Evolutionary conservation across 2,888 invertebrate genomes (phyloP).

Genomic region (Tetranychus truncatus): DNA sequence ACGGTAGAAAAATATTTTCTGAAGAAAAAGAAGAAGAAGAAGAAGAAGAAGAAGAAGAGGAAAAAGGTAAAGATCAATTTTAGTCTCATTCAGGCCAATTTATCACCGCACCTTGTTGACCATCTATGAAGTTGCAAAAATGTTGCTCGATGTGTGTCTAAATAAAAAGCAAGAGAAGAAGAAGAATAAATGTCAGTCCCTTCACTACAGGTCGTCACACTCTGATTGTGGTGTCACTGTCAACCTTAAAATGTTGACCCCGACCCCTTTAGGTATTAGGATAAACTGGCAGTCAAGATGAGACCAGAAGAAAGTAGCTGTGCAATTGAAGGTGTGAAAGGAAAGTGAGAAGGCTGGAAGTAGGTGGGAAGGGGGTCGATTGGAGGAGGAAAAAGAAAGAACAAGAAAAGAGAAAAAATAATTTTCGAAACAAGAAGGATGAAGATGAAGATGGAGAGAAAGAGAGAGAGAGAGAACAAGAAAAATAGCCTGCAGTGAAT

Average conservation of each 20-base stretch:
- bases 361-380: background rate
- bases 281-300: background rate
- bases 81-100: background rate
- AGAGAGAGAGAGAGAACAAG: constrained; percentile 5
- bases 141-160: background rate
- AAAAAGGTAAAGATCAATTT: background rate
- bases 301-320: background rate
- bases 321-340: background rate
- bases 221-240: background rate
- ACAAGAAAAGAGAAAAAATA: background rate
- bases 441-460: background rate
- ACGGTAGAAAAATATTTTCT: background rate
- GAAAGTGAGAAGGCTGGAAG: background rate
- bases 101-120: background rate
- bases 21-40: background rate
- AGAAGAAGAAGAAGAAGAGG: too few relatives aligned
- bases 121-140: background rate
- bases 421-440: background rate
- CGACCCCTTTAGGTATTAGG: background rate
- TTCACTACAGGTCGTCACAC: background rate
- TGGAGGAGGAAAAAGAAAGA: background rate
- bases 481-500: background rate
- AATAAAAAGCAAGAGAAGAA: background rate
- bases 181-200: background rate
- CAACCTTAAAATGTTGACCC: background rate